Evolutionary conservation across 2,797 vertebrate genomes (phyloP).

Genomic region (Enteromius treurensis): DNA sequence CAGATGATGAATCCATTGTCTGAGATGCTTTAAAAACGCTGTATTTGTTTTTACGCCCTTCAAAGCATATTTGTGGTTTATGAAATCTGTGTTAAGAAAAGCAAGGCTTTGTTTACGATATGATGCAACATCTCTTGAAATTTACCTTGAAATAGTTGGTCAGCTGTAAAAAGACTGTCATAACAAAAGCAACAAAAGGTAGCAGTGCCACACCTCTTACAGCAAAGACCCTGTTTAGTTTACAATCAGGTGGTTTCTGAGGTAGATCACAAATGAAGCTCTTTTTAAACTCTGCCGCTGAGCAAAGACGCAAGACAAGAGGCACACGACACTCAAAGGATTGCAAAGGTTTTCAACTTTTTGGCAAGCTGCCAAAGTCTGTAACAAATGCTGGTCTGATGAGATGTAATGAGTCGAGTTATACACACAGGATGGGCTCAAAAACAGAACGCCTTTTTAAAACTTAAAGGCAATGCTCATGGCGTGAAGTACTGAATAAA

Average conservation of each 20-base stretch:
- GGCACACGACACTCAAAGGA: constrained; percentile 5
- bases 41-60: not conserved
- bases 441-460: not conserved
- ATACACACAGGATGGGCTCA: not conserved
- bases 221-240: constrained; percentile 13
- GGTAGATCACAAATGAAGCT: not conserved
- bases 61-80: constrained; percentile 11
- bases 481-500: not conserved
- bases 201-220: constrained; percentile 11
- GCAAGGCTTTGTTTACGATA: constrained; percentile 10
- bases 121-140: constrained; percentile 13
- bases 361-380: not conserved
- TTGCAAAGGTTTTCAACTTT: not conserved
- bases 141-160: constrained; percentile 13
- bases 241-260: not conserved
- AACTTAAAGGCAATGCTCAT: not conserved
- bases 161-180: constrained; percentile 8
- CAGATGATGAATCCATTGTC: constrained; percentile 21
- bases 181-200: constrained; percentile 21
- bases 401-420: not conserved
- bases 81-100: constrained; percentile 8
- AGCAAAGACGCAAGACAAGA: constrained; percentile 1
- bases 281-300: not conserved
- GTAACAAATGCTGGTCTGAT: constrained; percentile 3
- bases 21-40: constrained; percentile 8